These are phyloP conservation scores for Caenorhabditis virilis DNA, from an alignment of 2,888 invertebrate species.

Conservation along the genomic window DNA sequence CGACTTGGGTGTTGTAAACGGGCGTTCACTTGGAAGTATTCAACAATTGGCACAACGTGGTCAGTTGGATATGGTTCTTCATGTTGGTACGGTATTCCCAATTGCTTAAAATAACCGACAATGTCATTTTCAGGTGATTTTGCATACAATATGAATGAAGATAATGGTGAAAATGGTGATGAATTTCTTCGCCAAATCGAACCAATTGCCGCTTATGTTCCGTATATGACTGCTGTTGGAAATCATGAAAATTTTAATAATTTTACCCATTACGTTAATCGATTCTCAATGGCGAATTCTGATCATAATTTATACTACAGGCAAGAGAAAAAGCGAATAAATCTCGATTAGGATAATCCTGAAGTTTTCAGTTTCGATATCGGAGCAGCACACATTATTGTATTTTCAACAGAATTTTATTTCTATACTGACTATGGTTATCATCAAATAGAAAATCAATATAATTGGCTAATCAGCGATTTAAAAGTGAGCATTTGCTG, in stretches of 20 bases:
- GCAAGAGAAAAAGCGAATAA: slow-evolving; percentile 18
- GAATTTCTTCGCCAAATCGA: slow-evolving; percentile 86
- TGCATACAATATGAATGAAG: slow-evolving; percentile 87
- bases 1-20: slow-evolving; percentile 75
- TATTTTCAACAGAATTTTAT: slow-evolving; percentile 90
- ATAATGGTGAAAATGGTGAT: slow-evolving; percentile 84
- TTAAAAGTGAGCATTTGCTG: slow-evolving; percentile 47
- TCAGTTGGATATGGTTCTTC: slow-evolving; percentile 64
- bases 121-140: slow-evolving; percentile 78
- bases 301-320: slow-evolving; percentile 68
- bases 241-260: slow-evolving; percentile 55
- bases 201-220: slow-evolving; percentile 84
- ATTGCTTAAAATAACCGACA: too few species aligned
- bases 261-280: slow-evolving; percentile 87
- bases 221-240: slow-evolving; percentile 85
- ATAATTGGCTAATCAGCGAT: slow-evolving; percentile 63
- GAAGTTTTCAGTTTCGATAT: slow-evolving; percentile 78
- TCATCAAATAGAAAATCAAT: slow-evolving; percentile 73
- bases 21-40: slow-evolving; percentile 82
- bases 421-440: slow-evolving; percentile 87
- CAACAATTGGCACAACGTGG: slow-evolving; percentile 83
- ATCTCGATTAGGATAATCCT: background rate
- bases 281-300: slow-evolving; percentile 84
- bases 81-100: too few species aligned
- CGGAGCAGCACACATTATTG: slow-evolving; percentile 87